A percentile compares a stretch with the other conserved stretches of the same genome.
Evolutionary conservation across 2,113 vertebrate species (phyloP).

Genomic region (Notothenia rossii): DNA sequence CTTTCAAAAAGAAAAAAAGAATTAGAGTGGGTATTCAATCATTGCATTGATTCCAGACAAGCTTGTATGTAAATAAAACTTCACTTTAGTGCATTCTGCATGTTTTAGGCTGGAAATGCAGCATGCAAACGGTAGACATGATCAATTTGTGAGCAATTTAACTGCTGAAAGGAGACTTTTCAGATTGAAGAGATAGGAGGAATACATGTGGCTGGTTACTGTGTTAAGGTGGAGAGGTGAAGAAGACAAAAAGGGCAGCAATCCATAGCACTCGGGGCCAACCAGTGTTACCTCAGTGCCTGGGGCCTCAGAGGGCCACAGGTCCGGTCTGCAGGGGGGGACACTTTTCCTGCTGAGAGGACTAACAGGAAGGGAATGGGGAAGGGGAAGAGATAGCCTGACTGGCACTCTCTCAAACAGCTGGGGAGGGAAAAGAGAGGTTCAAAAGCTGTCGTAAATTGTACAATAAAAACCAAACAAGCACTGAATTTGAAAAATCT

Average conservation of each 20-base stretch:
- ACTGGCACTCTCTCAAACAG: slow-evolving; percentile 90
- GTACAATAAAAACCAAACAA: slow-evolving; percentile 14
- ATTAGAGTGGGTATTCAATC: too few species aligned
- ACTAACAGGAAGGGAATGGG: slow-evolving; percentile 78
- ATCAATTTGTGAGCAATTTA: neutral
- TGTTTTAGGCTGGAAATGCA: neutral
- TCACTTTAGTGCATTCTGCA: neutral
- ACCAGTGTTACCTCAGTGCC: slow-evolving; percentile 88
- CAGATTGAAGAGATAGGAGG: neutral
- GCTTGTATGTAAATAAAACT: neutral
- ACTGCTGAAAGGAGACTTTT: neutral
- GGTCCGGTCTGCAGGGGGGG: slow-evolving; percentile 79
- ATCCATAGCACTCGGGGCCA: slow-evolving; percentile 58
- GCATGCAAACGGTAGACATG: neutral
- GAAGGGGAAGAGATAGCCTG: slow-evolving; percentile 70
- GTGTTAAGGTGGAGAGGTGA: slow-evolving; percentile 54
- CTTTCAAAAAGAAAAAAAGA: neutral
- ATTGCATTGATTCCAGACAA: neutral
- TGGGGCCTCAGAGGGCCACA: slow-evolving; percentile 83
- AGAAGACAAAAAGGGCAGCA: slow-evolving; percentile 61
- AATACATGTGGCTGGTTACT: neutral
- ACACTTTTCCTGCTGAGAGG: slow-evolving; percentile 79
- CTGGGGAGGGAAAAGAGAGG: slow-evolving; percentile 72
- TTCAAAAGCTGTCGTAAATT: slow-evolving; percentile 27
- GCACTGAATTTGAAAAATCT: slow-evolving; percentile 10